Evolutionary conservation across 1,140 invertebrate genomes (phyloP).

Genomic region (Nymphalis io): DNA sequence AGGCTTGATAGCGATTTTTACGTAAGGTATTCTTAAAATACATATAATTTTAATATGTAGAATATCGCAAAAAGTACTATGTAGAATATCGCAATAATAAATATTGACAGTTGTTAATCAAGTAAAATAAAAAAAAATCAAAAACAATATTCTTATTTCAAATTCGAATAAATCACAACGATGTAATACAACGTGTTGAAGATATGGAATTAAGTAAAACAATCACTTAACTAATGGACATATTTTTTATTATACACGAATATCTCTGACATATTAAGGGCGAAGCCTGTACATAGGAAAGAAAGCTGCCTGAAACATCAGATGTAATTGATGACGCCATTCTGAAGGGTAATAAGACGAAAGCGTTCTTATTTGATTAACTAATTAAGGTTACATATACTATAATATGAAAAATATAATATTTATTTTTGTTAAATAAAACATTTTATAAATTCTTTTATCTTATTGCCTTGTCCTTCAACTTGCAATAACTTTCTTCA

Average conservation of each 20-base stretch:
- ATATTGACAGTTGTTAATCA: too few species aligned
- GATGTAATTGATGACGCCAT: not conserved
- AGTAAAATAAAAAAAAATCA: too few species aligned
- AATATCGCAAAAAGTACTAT: too few species aligned
- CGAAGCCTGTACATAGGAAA: not conserved
- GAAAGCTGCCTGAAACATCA: constrained; percentile 4
- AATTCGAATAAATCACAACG: not conserved
- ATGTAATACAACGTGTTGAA: not conserved
- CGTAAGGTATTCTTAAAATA: too few species aligned
- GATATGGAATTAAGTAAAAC: not conserved
- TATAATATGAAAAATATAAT: not conserved
- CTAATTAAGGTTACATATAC: not conserved
- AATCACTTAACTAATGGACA: constrained; percentile 5
- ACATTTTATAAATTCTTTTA: too few species aligned
- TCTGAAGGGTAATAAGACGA: not conserved
- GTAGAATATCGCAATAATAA: too few species aligned
- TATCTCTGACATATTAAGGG: constrained; percentile 6
- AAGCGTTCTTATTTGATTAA: constrained; percentile 2
- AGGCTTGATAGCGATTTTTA: too few species aligned
- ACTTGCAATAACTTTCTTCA: too few species aligned
- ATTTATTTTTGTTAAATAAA: too few species aligned
- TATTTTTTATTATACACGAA: not conserved
- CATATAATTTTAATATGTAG: too few species aligned
- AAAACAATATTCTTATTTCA: too few species aligned
- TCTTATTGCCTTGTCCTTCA: too few species aligned